A percentile compares a stretch with the other conserved stretches of the same genome.
These are phyloP conservation scores for Carlito syrichta DNA, from an alignment of 2,113 vertebrate species.

Conservation along the genomic window DNA sequence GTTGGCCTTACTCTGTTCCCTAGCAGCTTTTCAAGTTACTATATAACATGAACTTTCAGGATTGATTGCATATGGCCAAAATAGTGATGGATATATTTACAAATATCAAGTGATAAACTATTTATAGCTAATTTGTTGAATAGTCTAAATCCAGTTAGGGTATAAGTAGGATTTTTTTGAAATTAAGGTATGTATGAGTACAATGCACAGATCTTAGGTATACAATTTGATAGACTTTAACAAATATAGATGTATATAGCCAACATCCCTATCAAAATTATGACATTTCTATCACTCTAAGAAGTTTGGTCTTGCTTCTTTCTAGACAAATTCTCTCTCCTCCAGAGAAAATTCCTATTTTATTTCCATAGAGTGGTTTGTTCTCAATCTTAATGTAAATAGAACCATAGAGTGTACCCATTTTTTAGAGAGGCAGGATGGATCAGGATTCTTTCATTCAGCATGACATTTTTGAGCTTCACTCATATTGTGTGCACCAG, in stretches of 20 bases:
- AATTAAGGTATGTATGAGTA: background rate
- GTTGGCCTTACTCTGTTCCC: background rate
- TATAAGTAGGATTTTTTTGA: background rate
- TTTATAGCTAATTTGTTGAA: background rate
- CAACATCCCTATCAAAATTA: background rate
- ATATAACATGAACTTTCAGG: background rate
- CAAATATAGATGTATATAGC: background rate
- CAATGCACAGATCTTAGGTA: background rate
- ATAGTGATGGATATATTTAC: background rate
- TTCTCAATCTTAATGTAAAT: background rate
- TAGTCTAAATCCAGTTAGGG: background rate
- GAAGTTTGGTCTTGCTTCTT: background rate
- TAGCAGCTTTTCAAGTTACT: background rate
- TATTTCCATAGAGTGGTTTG: background rate
- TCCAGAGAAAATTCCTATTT: background rate
- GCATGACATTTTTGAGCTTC: background rate
- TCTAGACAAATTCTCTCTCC: background rate
- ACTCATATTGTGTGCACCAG: background rate
- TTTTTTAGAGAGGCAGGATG: no score
- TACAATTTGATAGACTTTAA: background rate
- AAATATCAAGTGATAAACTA: background rate
- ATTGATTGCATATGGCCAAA: background rate
- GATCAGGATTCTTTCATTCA: background rate
- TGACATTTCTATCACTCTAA: background rate
- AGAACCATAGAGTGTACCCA: background rate